Conservation (phyloP, 2,797 vertebrate genomes). For the Apodemus agrarius region DNA sequence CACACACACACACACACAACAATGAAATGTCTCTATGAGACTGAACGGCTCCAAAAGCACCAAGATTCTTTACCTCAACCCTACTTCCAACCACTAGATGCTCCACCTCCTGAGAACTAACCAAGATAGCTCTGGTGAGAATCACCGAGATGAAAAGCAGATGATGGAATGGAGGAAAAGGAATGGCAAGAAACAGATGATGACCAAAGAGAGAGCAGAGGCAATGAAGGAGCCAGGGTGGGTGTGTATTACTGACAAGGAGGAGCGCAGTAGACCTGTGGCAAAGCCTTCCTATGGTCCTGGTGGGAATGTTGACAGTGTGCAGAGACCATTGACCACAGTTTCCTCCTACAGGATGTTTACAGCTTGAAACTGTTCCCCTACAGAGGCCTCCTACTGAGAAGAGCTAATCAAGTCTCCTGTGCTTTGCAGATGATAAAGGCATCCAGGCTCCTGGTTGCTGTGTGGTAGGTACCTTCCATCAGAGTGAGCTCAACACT, state of each 20-base stretch:
- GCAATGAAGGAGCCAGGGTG: not conserved
- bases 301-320: not conserved
- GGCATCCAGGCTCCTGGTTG: not conserved
- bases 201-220: not conserved
- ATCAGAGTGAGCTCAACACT: not conserved
- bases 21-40: not conserved
- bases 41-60: not conserved
- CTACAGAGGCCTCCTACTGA: not conserved
- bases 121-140: not conserved
- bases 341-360: not conserved
- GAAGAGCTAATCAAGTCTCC: no score
- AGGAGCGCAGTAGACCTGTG: not conserved
- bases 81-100: not conserved
- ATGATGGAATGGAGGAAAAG: not conserved
- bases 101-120: not conserved
- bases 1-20: no score
- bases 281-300: not conserved
- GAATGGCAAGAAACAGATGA: not conserved
- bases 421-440: not conserved
- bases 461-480: not conserved
- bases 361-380: not conserved
- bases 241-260: not conserved
- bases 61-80: not conserved
- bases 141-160: not conserved
- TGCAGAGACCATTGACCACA: not conserved